Conservation (phyloP, 2,888 invertebrate genomes). For the Agrochola macilenta region DNA sequence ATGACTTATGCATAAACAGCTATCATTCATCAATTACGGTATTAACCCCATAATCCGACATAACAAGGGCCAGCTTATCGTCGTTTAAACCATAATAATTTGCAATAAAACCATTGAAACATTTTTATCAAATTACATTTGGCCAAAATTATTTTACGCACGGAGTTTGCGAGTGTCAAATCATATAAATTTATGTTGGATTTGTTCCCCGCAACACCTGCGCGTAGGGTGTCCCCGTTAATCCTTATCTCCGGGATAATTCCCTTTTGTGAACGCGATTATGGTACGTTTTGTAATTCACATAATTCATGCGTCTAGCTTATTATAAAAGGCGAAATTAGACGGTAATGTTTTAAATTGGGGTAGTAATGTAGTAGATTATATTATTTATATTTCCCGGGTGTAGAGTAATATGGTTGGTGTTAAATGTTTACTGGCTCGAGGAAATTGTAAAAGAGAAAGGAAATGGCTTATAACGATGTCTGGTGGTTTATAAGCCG, state of each 20-base stretch:
- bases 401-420: conserved; percentile 17
- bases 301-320: conserved; percentile 65
- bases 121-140: conserved; percentile 66
- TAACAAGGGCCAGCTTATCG: conserved; percentile 21
- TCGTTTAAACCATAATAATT: conserved; percentile 53
- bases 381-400: conserved; percentile 36
- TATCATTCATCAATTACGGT: conserved; percentile 27
- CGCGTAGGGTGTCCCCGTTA: conserved; percentile 76
- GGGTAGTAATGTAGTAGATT: conserved; percentile 31
- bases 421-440: conserved; percentile 36
- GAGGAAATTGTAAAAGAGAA: conserved; percentile 43
- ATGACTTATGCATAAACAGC: conserved; percentile 9
- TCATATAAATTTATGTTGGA: conserved; percentile 88
- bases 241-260: conserved; percentile 76
- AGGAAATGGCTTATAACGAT: conserved; percentile 37
- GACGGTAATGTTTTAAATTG: conserved; percentile 56
- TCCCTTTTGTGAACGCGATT: conserved; percentile 72
- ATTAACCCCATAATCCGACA: conserved; percentile 20
- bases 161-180: conserved; percentile 85
- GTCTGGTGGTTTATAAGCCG: conserved; percentile 23
- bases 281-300: conserved; percentile 60
- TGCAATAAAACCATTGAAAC: conserved; percentile 58
- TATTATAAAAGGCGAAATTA: conserved; percentile 63
- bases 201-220: conserved; percentile 84
- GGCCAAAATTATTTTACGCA: conserved; percentile 77